phyloP scores from a whole-genome alignment of 2,113 vertebrate species.

The Leptodactylus fuscus region DNA sequence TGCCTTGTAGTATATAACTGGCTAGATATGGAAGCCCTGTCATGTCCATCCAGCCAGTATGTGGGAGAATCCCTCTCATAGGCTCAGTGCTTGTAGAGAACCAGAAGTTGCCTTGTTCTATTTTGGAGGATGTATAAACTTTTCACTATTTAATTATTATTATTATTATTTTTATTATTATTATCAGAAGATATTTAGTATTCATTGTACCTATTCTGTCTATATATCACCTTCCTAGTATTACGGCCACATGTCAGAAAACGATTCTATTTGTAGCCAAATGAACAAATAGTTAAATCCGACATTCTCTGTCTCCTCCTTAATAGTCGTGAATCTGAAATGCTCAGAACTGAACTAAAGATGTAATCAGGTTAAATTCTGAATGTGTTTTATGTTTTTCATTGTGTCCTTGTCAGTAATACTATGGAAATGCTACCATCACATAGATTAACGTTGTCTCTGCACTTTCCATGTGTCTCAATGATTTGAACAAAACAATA shows the following conservation, averaged over 20 bases:
- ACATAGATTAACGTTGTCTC: conserved; percentile 74
- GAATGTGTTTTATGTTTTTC: conserved; percentile 78
- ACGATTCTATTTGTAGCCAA: conserved; percentile 70
- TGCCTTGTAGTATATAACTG: conserved; percentile 8
- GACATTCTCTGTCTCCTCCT: conserved; percentile 71
- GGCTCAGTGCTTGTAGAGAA: not conserved
- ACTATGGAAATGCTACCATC: conserved; percentile 72
- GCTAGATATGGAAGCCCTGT: not conserved
- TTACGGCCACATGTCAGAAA: conserved; percentile 69
- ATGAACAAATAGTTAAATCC: conserved; percentile 74
- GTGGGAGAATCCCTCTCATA: not conserved
- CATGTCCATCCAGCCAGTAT: not conserved
- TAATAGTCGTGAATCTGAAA: conserved; percentile 71
- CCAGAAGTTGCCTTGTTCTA: not conserved
- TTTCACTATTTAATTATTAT: conserved; percentile 47
- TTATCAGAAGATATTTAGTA: conserved; percentile 69
- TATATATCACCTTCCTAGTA: conserved; percentile 70
- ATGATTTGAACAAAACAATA: conserved; percentile 70
- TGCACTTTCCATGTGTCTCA: conserved; percentile 79
- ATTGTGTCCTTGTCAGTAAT: conserved; percentile 71
- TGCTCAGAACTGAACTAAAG: conserved; percentile 84
- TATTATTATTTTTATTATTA: conserved; percentile 63
- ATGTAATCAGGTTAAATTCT: conserved; percentile 80
- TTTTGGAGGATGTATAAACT: conserved; percentile 17
- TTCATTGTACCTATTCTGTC: conserved; percentile 69